These are phyloP conservation scores for Enhydra lutris DNA, from an alignment of 2,113 vertebrate species.

Conservation along the genomic window DNA sequence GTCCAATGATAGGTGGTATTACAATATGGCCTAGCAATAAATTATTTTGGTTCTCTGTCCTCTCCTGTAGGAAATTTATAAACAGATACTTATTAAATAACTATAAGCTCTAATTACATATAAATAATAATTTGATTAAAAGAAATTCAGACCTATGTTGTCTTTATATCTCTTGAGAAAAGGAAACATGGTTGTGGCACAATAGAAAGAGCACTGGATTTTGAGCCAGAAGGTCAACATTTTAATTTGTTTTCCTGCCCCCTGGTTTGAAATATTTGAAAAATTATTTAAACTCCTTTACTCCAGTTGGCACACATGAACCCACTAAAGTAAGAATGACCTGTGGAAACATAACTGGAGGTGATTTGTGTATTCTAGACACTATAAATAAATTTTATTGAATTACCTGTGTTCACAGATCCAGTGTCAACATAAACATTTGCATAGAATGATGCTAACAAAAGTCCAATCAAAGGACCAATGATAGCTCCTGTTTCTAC, in stretches of 20 bases:
- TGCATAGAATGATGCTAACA: slow-evolving; percentile 91
- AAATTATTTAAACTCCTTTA: neutral
- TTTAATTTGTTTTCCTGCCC: neutral
- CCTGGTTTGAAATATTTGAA: neutral
- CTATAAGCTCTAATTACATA: neutral
- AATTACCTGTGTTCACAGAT: slow-evolving; percentile 89
- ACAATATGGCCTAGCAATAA: neutral
- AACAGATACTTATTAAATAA: neutral
- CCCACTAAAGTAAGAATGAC: neutral
- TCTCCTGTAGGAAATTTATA: neutral
- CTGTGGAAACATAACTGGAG: no score
- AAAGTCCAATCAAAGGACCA: slow-evolving; percentile 91
- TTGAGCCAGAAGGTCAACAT: neutral
- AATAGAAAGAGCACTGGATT: neutral
- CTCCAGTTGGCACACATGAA: neutral
- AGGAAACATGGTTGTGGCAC: neutral
- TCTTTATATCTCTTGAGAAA: neutral
- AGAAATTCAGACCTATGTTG: neutral
- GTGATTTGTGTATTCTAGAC: neutral
- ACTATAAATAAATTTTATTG: neutral
- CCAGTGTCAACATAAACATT: slow-evolving; percentile 94
- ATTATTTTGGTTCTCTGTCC: neutral
- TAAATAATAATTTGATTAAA: neutral
- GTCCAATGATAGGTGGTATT: neutral
- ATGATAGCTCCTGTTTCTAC: slow-evolving; percentile 90